Conservation (phyloP, 2,888 invertebrate genomes). For the Blera fallax region DNA sequence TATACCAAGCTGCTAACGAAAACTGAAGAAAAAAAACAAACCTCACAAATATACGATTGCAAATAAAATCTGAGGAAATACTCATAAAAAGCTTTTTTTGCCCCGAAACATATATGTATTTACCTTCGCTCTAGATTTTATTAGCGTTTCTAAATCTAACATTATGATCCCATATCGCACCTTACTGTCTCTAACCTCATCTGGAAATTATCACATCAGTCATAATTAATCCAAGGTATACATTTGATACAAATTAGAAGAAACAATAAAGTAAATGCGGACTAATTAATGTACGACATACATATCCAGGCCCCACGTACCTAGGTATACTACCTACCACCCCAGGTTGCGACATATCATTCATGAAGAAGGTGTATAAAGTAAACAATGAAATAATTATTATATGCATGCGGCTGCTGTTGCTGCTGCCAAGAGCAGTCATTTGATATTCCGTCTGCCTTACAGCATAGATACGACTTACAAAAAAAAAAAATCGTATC, state of each 20-base stretch:
- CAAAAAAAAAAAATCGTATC: background rate
- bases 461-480: background rate
- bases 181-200: constrained; percentile 49
- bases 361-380: constrained; percentile 6
- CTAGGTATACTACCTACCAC: background rate
- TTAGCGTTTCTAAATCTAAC: constrained; percentile 25
- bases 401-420: background rate
- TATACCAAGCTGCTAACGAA: background rate
- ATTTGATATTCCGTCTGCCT: constrained; percentile 20
- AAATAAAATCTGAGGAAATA: background rate
- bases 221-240: constrained; percentile 59
- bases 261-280: constrained; percentile 45
- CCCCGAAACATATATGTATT: background rate
- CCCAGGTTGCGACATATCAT: background rate
- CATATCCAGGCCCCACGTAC: background rate
- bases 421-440: background rate
- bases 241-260: constrained; percentile 40
- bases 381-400: constrained; percentile 33
- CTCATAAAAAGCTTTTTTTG: background rate
- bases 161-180: constrained; percentile 43
- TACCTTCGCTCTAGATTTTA: constrained; percentile 44
- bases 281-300: constrained; percentile 34
- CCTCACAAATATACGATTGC: background rate
- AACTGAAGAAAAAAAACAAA: background rate
- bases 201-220: constrained; percentile 63